Conservation (phyloP, 2,888 invertebrate genomes). For the Drosophila pegasa region DNA sequence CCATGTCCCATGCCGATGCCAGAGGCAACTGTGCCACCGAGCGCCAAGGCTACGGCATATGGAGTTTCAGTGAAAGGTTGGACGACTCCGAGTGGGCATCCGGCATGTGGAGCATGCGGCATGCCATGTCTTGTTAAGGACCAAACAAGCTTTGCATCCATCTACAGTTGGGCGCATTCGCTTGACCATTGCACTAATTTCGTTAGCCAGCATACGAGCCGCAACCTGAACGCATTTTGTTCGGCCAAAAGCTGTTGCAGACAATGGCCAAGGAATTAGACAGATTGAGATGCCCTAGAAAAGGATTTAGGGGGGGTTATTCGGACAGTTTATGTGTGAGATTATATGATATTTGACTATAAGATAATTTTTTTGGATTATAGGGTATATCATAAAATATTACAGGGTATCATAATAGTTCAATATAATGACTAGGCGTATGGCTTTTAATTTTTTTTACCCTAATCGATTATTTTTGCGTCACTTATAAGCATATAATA, state of each 20-base stretch:
- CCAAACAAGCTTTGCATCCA: constrained; percentile 14
- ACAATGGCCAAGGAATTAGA: neutral
- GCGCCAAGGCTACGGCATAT: constrained; percentile 71
- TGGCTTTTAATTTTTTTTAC: too few species aligned
- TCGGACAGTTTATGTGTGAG: neutral
- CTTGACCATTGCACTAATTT: constrained; percentile 29
- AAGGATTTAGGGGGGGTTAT: neutral
- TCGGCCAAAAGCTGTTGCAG: neutral
- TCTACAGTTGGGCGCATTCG: constrained; percentile 5
- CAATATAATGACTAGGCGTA: too few species aligned
- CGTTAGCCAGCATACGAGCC: constrained; percentile 8
- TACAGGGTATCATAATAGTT: neutral
- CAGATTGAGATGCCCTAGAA: constrained; percentile 3
- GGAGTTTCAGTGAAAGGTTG: constrained; percentile 66
- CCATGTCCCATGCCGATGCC: constrained; percentile 38
- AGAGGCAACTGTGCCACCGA: constrained; percentile 24
- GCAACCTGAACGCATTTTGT: constrained; percentile 3
- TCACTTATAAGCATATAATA: too few species aligned
- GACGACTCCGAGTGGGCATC: neutral
- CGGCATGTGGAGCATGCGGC: neutral
- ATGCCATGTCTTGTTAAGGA: constrained; percentile 8
- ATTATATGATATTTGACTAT: neutral
- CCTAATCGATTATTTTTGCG: fast-evolving
- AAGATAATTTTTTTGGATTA: neutral
- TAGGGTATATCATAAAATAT: neutral